Percentiles rank a stretch among this genome's conserved stretches.
phyloP scores from a whole-genome alignment of 2,113 vertebrate species.

The Hippolais icterina region DNA sequence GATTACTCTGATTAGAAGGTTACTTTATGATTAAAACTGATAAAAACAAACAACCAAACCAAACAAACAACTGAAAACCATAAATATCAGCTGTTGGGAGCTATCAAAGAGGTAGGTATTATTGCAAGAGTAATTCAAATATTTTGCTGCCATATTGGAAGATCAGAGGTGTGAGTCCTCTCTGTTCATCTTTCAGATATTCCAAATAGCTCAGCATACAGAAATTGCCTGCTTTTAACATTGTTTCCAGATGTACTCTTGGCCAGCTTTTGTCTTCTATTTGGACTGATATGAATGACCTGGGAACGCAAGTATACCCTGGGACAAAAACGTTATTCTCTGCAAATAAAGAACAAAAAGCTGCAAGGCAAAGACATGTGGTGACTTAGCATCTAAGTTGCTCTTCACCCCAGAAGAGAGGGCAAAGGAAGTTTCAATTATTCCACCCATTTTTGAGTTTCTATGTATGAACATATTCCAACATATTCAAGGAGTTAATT shows the following conservation, averaged over 20 bases:
- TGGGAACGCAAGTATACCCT: background rate
- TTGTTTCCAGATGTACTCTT: slow-evolving; percentile 67
- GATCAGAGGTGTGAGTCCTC: background rate
- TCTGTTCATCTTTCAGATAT: background rate
- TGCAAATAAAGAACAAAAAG: slow-evolving; percentile 5
- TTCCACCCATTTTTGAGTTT: background rate
- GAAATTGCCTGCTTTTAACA: slow-evolving; percentile 29
- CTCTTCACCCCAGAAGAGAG: background rate
- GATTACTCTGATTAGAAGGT: background rate
- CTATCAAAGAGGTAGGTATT: background rate
- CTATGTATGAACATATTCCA: background rate
- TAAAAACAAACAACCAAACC: background rate
- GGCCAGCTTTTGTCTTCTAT: slow-evolving; percentile 19
- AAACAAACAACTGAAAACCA: background rate
- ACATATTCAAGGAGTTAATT: background rate
- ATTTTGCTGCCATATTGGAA: background rate
- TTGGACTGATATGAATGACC: slow-evolving; percentile 32
- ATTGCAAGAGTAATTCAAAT: background rate
- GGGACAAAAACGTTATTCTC: slow-evolving; percentile 27
- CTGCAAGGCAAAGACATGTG: slow-evolving; percentile 4
- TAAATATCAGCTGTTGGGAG: background rate
- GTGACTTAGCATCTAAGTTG: background rate
- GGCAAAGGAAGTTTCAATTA: background rate
- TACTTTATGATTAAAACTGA: background rate
- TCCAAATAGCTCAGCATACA: background rate